Conservation (phyloP, 2,113 vertebrate genomes). For the Cyprinodon variegatus region DNA sequence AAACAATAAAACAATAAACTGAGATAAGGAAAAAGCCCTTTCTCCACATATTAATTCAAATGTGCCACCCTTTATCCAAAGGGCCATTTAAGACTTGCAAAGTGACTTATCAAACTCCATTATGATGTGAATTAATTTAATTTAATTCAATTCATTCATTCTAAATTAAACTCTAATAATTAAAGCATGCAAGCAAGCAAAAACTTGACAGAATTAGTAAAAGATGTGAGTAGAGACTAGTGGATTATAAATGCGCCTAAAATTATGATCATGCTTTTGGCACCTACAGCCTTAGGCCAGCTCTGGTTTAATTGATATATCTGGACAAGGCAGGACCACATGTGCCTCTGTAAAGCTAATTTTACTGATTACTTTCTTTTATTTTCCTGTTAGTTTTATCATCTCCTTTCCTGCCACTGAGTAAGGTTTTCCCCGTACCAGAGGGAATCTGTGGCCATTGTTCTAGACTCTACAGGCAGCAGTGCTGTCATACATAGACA, state of each 20-base stretch:
- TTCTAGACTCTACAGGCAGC: slow-evolving; percentile 70
- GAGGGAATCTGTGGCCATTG: slow-evolving; percentile 69
- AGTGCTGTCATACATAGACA: slow-evolving; percentile 75
- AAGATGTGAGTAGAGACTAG: background rate
- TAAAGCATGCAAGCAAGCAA: background rate
- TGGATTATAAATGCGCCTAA: background rate
- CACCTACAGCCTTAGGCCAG: background rate
- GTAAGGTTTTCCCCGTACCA: slow-evolving; percentile 58
- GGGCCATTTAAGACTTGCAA: too few relatives aligned
- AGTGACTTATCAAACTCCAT: too few relatives aligned
- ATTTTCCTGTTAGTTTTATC: slow-evolving; percentile 64
- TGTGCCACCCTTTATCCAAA: too few relatives aligned
- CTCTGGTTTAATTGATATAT: background rate
- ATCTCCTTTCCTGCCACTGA: slow-evolving; percentile 53
- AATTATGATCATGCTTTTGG: background rate
- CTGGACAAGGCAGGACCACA: slow-evolving; percentile 11
- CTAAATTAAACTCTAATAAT: too few relatives aligned
- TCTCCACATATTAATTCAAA: too few relatives aligned
- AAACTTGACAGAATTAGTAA: background rate
- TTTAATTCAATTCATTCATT: background rate
- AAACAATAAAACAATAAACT: background rate
- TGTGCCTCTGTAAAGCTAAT: background rate
- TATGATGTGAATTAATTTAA: background rate
- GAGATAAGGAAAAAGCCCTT: background rate
- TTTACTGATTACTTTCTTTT: slow-evolving; percentile 33